Conservation (phyloP, 2,797 vertebrate genomes). For the Pseudochaenichthys georgianus region DNA sequence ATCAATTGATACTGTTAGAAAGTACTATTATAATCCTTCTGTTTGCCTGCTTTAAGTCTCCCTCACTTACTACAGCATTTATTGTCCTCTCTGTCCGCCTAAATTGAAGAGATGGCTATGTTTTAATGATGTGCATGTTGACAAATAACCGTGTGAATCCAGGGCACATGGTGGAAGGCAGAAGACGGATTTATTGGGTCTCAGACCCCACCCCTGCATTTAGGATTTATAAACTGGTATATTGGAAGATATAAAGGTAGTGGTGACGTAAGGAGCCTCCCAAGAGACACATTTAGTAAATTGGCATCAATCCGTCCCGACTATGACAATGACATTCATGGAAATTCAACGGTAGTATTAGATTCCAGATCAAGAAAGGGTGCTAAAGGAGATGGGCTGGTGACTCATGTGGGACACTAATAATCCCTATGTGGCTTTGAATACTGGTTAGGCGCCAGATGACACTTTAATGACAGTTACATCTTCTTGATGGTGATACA, state of each 20-base stretch:
- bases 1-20: not conserved
- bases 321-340: constrained; percentile 71
- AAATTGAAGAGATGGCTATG: constrained; percentile 14
- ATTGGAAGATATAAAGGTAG: constrained; percentile 32
- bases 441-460: constrained; percentile 29
- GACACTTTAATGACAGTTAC: constrained; percentile 57
- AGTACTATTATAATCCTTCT: not conserved
- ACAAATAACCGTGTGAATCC: constrained; percentile 31
- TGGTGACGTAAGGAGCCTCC: constrained; percentile 10
- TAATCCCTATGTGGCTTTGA: constrained; percentile 52
- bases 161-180: constrained; percentile 40
- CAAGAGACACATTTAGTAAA: constrained; percentile 49
- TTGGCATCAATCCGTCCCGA: constrained; percentile 55
- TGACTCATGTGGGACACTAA: constrained; percentile 60
- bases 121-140: constrained; percentile 27
- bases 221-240: constrained; percentile 42
- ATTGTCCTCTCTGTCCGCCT: constrained; percentile 1
- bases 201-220: constrained; percentile 4
- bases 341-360: constrained; percentile 47
- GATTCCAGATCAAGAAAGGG: constrained; percentile 54
- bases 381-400: constrained; percentile 38
- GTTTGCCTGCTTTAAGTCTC: not conserved
- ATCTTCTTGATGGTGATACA: constrained; percentile 57
- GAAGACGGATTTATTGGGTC: constrained; percentile 23
- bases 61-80: constrained; percentile 2